Evolutionary conservation across 2,888 invertebrate genomes (phyloP).

Genomic region (Cynaeus angustus): DNA sequence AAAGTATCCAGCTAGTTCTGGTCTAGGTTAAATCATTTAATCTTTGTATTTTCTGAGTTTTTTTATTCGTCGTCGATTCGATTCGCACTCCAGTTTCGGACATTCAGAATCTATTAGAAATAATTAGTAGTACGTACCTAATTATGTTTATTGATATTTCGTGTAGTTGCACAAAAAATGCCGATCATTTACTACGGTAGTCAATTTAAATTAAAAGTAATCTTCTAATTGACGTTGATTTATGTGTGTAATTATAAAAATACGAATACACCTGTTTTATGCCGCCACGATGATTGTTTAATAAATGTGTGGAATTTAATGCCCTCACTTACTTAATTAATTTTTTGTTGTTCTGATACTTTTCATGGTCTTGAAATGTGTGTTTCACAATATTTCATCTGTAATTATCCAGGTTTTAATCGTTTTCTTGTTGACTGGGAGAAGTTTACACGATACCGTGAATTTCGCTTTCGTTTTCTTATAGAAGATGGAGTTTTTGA

Average conservation of each 20-base stretch:
- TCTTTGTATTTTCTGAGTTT: background rate
- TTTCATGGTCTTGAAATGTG: too few relatives aligned
- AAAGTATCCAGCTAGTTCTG: too few relatives aligned
- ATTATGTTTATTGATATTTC: conserved; percentile 4
- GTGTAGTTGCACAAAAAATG: background rate
- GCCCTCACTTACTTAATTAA: conserved; percentile 15
- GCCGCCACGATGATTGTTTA: conserved; percentile 11
- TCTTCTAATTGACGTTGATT: conserved; percentile 39
- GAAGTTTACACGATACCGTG: too few relatives aligned
- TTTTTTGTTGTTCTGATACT: conserved; percentile 11
- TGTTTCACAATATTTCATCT: too few relatives aligned
- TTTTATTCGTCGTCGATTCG: background rate
- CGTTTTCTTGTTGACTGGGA: too few relatives aligned
- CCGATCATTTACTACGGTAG: conserved; percentile 25
- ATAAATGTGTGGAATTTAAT: conserved; percentile 18
- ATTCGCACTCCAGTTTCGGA: background rate
- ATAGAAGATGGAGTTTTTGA: too few relatives aligned
- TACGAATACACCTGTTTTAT: conserved; percentile 9
- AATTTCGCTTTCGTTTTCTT: too few relatives aligned
- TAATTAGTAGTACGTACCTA: background rate
- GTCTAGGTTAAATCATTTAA: too few relatives aligned
- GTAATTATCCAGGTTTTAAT: too few relatives aligned
- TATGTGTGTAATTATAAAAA: conserved; percentile 35
- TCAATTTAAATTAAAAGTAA: conserved; percentile 25
- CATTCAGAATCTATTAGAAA: background rate